phyloP scores from a whole-genome alignment of 92 coral and sea anemone species.

The Epizoanthus scotinus region DNA sequence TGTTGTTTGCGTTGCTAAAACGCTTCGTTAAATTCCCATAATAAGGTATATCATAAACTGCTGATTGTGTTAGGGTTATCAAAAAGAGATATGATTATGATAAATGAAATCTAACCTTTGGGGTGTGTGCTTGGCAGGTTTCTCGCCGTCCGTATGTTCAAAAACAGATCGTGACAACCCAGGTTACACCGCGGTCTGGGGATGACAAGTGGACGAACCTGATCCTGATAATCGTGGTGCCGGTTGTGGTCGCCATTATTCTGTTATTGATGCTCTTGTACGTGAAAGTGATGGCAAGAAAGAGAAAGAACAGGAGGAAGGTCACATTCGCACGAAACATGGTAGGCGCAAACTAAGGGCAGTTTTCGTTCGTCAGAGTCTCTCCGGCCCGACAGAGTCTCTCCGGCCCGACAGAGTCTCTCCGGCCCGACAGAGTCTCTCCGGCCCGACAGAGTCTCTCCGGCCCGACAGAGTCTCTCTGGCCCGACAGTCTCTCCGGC shows the following conservation, averaged over 20 bases:
- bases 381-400: too few species aligned
- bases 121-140: background rate
- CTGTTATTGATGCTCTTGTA: slow-evolving; percentile 20
- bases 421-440: too few species aligned
- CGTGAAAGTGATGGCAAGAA: slow-evolving; percentile 32
- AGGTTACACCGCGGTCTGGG: background rate
- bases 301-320: slow-evolving; percentile 33
- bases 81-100: too few species aligned
- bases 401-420: too few species aligned
- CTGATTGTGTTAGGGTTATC: too few species aligned
- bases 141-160: slow-evolving; percentile 36
- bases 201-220: background rate
- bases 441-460: too few species aligned
- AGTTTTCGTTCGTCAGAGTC: too few species aligned
- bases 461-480: too few species aligned
- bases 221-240: background rate
- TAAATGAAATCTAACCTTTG: background rate
- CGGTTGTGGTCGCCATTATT: background rate
- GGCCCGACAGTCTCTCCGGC: too few species aligned
- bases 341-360: background rate
- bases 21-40: too few species aligned
- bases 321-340: slow-evolving; percentile 19
- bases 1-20: too few species aligned
- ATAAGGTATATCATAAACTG: too few species aligned
- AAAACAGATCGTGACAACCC: slow-evolving; percentile 24